These are phyloP conservation scores for Drosophila melanica DNA, from an alignment of 1,140 invertebrate species.

Conservation along the genomic window DNA sequence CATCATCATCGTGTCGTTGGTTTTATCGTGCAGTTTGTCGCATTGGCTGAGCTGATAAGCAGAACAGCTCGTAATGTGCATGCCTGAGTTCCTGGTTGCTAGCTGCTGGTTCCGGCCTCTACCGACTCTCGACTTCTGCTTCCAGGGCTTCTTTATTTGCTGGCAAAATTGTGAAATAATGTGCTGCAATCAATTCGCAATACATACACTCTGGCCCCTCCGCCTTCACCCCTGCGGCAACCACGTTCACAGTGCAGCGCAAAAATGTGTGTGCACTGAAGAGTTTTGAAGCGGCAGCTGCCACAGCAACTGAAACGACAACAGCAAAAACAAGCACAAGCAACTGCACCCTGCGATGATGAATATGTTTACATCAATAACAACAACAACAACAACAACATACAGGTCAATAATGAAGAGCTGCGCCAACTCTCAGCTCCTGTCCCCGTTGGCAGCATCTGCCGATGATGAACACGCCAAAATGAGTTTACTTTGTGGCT, in stretches of 20 bases:
- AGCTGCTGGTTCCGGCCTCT: slow-evolving; percentile 19
- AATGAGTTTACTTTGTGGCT: slow-evolving; percentile 76
- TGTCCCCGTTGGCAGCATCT: slow-evolving; percentile 6
- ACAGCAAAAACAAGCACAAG: slow-evolving; percentile 35
- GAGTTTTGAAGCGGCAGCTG: slow-evolving; percentile 69
- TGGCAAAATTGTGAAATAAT: slow-evolving; percentile 81
- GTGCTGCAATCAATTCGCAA: slow-evolving; percentile 78
- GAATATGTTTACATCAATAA: slow-evolving; percentile 81
- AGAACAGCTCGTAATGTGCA: slow-evolving; percentile 39
- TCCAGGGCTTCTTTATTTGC: slow-evolving; percentile 66
- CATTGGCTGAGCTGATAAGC: slow-evolving; percentile 57
- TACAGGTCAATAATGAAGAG: slow-evolving; percentile 70
- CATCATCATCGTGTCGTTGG: slow-evolving; percentile 22
- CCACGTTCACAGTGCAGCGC: neutral
- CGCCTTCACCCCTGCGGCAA: neutral
- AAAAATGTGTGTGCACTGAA: slow-evolving; percentile 70
- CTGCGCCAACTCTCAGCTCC: slow-evolving; percentile 19
- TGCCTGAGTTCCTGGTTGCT: slow-evolving; percentile 20
- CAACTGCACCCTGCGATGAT: slow-evolving; percentile 48
- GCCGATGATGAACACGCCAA: slow-evolving; percentile 63
- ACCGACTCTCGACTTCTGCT: slow-evolving; percentile 22
- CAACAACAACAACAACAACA: slow-evolving; percentile 39
- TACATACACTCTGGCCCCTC: slow-evolving; percentile 43
- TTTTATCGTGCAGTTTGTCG: slow-evolving; percentile 61
- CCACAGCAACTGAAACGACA: slow-evolving; percentile 48